These are phyloP conservation scores for Drosophila ezoana DNA, from an alignment of 2,888 invertebrate genomes.

Conservation along the genomic window DNA sequence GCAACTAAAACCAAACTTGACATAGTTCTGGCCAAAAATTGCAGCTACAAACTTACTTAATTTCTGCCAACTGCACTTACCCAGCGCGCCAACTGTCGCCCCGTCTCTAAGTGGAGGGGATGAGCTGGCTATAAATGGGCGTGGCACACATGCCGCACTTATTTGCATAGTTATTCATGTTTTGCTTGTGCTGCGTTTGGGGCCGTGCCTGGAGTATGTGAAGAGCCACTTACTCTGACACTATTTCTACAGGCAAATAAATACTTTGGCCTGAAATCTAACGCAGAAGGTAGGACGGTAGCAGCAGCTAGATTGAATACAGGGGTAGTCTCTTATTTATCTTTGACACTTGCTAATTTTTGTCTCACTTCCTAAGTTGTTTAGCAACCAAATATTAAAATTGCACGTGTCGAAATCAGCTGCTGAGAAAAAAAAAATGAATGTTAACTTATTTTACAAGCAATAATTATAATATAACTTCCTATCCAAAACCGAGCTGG, in stretches of 20 bases:
- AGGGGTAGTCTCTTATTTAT: slow-evolving; percentile 58
- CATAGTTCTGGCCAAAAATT: slow-evolving; percentile 79
- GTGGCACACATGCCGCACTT: slow-evolving; percentile 64
- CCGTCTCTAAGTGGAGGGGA: slow-evolving; percentile 14
- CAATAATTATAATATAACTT: too few species aligned
- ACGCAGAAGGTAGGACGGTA: neutral
- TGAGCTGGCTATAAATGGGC: slow-evolving; percentile 17
- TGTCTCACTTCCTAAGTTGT: slow-evolving; percentile 75
- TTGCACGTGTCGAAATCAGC: too few species aligned
- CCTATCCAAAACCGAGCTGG: too few species aligned
- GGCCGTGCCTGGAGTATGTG: slow-evolving; percentile 41
- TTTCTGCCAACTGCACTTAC: slow-evolving; percentile 78
- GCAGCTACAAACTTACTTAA: slow-evolving; percentile 80
- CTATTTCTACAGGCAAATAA: slow-evolving; percentile 72
- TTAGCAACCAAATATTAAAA: slow-evolving; percentile 66
- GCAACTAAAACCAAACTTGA: slow-evolving; percentile 80
- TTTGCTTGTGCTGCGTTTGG: slow-evolving; percentile 34
- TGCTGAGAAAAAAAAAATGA: too few species aligned
- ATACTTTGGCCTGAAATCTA: slow-evolving; percentile 44
- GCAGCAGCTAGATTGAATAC: neutral
- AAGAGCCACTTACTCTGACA: slow-evolving; percentile 74
- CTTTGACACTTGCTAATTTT: slow-evolving; percentile 79
- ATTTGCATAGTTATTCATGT: slow-evolving; percentile 79
- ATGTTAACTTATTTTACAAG: too few species aligned
- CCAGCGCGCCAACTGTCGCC: slow-evolving; percentile 67